Base-by-base conservation (phyloP, 1,140 invertebrate species). In the Pogonomyrmex californicus region DNA sequence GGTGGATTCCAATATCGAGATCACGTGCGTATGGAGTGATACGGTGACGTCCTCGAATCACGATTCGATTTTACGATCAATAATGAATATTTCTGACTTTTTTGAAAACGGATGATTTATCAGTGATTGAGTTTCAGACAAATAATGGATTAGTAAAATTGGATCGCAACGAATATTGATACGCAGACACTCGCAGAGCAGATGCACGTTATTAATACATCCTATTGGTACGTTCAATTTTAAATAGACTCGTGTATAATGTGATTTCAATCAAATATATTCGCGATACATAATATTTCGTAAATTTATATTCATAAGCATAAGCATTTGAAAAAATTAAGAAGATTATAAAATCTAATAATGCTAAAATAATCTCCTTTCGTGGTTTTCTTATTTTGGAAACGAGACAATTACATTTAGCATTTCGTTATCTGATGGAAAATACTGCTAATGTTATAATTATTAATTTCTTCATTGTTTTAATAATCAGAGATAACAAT, bases 121-220 rank as follows among this genome's bases (percentile, higher is more conserved):
- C 81, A 41, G 30, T 83, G 23, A 76, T 77, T 73, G 81, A 54
- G 44, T 81, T 81, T 81, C 47, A 12, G 36, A 38, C 17, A 68
- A 33, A 68, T 70, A 81, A 81, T 81, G 47, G 63, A 70, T 81
- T 81, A 81, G 7, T 54, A 70, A 81, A 81, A 81, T 81, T 81
- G 63, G n/a, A 81, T 81, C 41, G 47, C 23, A 41, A 9, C n/a
- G 33, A 36, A 68, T 51, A 66, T 78, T 33, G 36, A 65, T 65
- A 38, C 6, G 12, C 51, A 33, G 7, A 79, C 36, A 9, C 47
- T 38, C 36, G 12, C 60, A 56, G 7, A 30, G 23, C 23, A 23
- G n/a, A 23, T 68, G 47, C 44, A 47, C 33, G 33, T 41, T 41
- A 70, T 54, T 70, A 81, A 81, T 81, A 41, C 38, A 41, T 65